Conservation (phyloP, 2,113 vertebrate genomes). For the Talpa occidentalis region DNA sequence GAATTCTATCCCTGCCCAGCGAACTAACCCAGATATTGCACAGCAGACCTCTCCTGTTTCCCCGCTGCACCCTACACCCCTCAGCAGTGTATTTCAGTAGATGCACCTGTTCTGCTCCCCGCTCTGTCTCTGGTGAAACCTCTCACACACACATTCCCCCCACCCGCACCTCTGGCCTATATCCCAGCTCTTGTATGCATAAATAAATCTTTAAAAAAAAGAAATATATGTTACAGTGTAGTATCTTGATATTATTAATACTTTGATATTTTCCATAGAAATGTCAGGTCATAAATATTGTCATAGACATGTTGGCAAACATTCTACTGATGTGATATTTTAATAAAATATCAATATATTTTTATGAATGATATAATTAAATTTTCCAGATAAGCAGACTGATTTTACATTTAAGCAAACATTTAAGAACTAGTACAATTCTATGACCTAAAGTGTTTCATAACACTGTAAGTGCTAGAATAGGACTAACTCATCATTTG, state of each 20-base stretch:
- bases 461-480: not conserved
- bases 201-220: not conserved
- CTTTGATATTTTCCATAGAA: not conserved
- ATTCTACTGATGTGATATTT: not conserved
- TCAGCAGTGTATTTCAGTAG: no score
- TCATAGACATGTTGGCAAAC: not conserved
- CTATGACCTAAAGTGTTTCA: slow-evolving; percentile 6
- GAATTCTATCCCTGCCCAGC: no score
- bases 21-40: no score
- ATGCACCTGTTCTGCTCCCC: no score
- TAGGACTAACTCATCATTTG: not conserved
- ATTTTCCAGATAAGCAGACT: slow-evolving; percentile 41
- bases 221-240: not conserved
- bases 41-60: no score
- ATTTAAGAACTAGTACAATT: not conserved
- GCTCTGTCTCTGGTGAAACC: no score
- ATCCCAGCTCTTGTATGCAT: no score
- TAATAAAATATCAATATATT: not conserved
- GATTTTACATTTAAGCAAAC: slow-evolving; percentile 33
- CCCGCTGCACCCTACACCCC: no score
- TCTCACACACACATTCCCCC: no score
- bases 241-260: not conserved
- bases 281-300: not conserved
- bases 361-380: slow-evolving; percentile 44
- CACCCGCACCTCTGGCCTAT: no score